Evolutionary conservation across 1,140 invertebrate genomes (phyloP), one percentile per base, ranked within the genome.

Genomic region (Heterodera carotae): DNA sequence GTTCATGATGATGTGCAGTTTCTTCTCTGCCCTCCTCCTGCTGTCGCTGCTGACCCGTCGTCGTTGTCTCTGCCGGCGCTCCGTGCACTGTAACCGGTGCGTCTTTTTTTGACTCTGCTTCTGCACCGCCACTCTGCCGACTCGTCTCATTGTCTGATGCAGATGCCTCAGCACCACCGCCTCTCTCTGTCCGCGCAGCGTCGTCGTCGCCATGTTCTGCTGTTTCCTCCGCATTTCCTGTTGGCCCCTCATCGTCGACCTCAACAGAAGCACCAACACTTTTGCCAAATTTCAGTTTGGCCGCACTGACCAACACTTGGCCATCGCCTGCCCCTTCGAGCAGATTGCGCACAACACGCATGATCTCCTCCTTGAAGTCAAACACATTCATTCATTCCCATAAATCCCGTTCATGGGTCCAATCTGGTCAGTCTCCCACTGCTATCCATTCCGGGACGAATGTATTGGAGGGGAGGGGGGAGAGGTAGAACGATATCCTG

Each of bases 301-400:
- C 33, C 33, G 62, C 62, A 66, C 62, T 66, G 33, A 66, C 33
- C 12, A 66, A 29, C 62, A 66, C 33, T 33, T 66, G 48, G 48
- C 48, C 62, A 29, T 66, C 27, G 62, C 62, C 62, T 7, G 27
- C 62, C 10, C 62, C 62, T 31, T 66, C 62, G 27, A 66, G 8
- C 27, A 66, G 62, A 10, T 66, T 15, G 12, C 62, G 62, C 12
- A 66, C 62, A 27, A 66, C 33, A 10, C 62, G 62, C 27, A 66
- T 29, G 7, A 66, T 66, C 22, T 66, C 62, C 10, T 66, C 62
- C 62, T 66, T 7, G 22, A 66, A 66, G 22, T 5, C n/a, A n/a
- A n/a, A n/a, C n/a, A n/a, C n/a, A n/a, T n/a, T n/a, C n/a, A n/a
- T n/a, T n/a, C n/a, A n/a, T n/a, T n/a, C n/a, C n/a, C n/a, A n/a